These are phyloP conservation scores for Anagrus nilaparvatae DNA, from an alignment of 1,140 invertebrate genomes.

Conservation along the genomic window DNA sequence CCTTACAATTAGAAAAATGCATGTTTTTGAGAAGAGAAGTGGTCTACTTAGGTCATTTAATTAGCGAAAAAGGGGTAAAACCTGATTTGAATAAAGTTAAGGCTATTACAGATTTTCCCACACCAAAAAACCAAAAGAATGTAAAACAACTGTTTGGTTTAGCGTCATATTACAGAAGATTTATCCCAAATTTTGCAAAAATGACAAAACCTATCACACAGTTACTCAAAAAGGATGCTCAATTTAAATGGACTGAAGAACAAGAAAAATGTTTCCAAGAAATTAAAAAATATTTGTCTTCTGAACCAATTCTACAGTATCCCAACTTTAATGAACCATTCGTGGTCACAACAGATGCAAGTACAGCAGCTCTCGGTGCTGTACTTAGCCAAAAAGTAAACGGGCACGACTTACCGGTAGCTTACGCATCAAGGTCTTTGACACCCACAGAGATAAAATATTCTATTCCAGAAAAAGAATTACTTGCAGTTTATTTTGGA, in stretches of 20 bases:
- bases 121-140: too few relatives aligned
- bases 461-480: conserved; percentile 1
- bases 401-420: conserved; percentile 1
- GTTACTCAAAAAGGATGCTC: background rate
- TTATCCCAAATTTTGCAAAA: conserved; percentile 10
- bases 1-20: too few relatives aligned
- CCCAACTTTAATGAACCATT: background rate
- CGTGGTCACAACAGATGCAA: background rate
- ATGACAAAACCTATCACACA: conserved; percentile 1
- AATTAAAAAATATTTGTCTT: conserved; percentile 10
- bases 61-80: too few relatives aligned
- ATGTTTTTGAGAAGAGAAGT: background rate
- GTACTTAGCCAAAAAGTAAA: background rate
- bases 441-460: conserved; percentile 2
- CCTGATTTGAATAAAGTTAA: too few relatives aligned
- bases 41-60: too few relatives aligned
- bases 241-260: conserved; percentile 3
- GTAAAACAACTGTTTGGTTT: too few relatives aligned
- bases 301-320: background rate
- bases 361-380: background rate
- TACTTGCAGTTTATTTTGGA: conserved; percentile 6
- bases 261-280: conserved; percentile 17
- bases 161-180: conserved; percentile 20
- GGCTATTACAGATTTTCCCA: too few relatives aligned
- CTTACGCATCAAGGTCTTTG: conserved; percentile 1